These are phyloP conservation scores for Acomys russatus DNA, from an alignment of 2,797 vertebrate species.

Conservation along the genomic window DNA sequence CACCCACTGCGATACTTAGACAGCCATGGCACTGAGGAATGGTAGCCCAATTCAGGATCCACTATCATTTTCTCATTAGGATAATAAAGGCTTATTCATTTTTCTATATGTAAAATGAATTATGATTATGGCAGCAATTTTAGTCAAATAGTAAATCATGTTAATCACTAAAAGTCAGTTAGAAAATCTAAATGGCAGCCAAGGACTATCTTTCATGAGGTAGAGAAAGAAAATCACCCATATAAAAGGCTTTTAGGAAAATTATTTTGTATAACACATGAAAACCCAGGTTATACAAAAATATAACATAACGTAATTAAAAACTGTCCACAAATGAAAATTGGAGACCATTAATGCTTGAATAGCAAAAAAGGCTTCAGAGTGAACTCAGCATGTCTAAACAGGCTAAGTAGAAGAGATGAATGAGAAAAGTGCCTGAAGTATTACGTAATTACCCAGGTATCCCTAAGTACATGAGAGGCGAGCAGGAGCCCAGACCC, in stretches of 20 bases:
- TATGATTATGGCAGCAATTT: constrained; percentile 2
- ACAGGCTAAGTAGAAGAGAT: neutral
- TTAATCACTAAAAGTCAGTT: constrained; percentile 32
- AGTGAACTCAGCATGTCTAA: neutral
- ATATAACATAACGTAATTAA: constrained; percentile 51
- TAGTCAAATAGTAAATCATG: neutral
- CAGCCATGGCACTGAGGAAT: neutral
- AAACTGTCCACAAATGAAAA: constrained; percentile 27
- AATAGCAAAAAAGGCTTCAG: constrained; percentile 44
- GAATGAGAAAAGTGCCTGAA: constrained; percentile 11
- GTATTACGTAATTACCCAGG: neutral
- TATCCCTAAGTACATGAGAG: neutral
- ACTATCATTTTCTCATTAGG: constrained; percentile 17
- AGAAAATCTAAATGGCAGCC: constrained; percentile 38
- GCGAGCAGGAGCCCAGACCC: neutral
- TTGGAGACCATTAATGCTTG: neutral
- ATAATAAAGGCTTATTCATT: neutral
- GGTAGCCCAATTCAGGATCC: neutral
- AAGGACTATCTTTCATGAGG: constrained; percentile 15
- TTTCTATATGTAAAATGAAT: constrained; percentile 5
- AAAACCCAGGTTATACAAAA: constrained; percentile 58
- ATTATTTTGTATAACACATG: neutral
- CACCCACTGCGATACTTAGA: neutral
- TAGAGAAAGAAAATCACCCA: constrained; percentile 22
- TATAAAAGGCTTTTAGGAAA: constrained; percentile 37